phyloP scores from a whole-genome alignment of 2,888 invertebrate genomes.

The Smittia aterrima region DNA sequence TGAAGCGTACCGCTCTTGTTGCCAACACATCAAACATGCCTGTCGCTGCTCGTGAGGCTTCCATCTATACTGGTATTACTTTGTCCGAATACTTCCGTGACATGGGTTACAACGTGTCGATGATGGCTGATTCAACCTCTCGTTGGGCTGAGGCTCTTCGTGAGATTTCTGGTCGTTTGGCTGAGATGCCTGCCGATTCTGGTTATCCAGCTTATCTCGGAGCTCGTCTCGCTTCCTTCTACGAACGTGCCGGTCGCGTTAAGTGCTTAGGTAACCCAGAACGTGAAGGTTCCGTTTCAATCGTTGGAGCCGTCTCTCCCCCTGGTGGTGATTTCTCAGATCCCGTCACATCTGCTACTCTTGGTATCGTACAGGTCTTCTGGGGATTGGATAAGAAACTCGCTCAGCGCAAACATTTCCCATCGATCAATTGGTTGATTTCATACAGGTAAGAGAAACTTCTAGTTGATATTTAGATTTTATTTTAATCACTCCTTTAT shows the following conservation, averaged over 20 bases:
- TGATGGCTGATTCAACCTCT: constrained; percentile 99
- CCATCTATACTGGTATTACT: constrained; percentile 99
- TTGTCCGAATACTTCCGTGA: constrained; percentile 99
- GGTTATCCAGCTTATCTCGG: constrained; percentile 99
- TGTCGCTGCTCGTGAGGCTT: constrained; percentile 99
- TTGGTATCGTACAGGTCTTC: constrained; percentile 98
- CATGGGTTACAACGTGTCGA: constrained; percentile 99
- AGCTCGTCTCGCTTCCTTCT: constrained; percentile 97
- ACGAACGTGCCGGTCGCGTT: constrained; percentile 97
- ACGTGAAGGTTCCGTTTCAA: constrained; percentile 97
- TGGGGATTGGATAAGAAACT: constrained; percentile 99
- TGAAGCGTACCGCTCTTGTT: constrained; percentile 98
- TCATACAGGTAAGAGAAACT: constrained; percentile 67
- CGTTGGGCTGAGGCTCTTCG: constrained; percentile 99
- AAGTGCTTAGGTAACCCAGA: constrained; percentile 97
- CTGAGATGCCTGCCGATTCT: constrained; percentile 99
- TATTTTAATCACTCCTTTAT: constrained; percentile 40
- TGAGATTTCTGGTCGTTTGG: constrained; percentile 98
- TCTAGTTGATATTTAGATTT: not conserved
- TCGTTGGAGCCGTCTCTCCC: constrained; percentile 99
- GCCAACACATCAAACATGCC: constrained; percentile 99
- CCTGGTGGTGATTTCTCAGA: constrained; percentile 99
- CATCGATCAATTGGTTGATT: constrained; percentile 99
- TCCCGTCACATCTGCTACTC: constrained; percentile 99
- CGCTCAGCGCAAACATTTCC: constrained; percentile 99